Conservation (phyloP, 2,113 vertebrate species). For the Oreochromis spilurus region DNA sequence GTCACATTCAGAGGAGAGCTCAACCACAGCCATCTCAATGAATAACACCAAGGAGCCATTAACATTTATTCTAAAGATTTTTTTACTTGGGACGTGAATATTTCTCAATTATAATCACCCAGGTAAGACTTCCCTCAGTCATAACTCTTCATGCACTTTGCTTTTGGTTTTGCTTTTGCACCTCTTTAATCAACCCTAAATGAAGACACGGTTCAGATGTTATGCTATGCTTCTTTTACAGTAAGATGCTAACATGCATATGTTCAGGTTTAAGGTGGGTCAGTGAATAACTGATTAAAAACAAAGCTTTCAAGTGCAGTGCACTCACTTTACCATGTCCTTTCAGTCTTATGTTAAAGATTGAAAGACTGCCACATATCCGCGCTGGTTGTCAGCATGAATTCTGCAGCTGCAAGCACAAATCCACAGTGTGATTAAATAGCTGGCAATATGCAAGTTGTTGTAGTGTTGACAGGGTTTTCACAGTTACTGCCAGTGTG, state of each 20-base stretch:
- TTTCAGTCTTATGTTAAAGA: neutral
- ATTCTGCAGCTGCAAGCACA: neutral
- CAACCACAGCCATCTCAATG: neutral
- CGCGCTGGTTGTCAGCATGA: neutral
- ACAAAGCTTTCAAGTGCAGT: neutral
- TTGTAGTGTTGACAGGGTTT: neutral
- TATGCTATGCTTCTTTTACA: neutral
- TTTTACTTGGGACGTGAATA: neutral
- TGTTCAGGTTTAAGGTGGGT: neutral
- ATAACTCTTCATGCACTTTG: neutral
- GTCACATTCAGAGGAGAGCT: neutral
- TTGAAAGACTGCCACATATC: neutral
- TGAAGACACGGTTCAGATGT: neutral
- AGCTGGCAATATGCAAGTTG: neutral
- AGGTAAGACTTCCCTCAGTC: neutral
- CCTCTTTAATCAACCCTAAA: neutral
- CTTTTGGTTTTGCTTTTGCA: neutral
- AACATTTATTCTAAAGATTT: neutral
- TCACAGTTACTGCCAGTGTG: neutral
- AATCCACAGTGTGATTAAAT: neutral
- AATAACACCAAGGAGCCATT: neutral
- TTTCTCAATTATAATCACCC: neutral
- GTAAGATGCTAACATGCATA: neutral
- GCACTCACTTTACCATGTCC: neutral
- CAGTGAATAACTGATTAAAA: neutral